A percentile compares a stretch with the other conserved stretches of the same genome.
Conservation (phyloP, 2,797 vertebrate species). For the Octomys mimax region DNA sequence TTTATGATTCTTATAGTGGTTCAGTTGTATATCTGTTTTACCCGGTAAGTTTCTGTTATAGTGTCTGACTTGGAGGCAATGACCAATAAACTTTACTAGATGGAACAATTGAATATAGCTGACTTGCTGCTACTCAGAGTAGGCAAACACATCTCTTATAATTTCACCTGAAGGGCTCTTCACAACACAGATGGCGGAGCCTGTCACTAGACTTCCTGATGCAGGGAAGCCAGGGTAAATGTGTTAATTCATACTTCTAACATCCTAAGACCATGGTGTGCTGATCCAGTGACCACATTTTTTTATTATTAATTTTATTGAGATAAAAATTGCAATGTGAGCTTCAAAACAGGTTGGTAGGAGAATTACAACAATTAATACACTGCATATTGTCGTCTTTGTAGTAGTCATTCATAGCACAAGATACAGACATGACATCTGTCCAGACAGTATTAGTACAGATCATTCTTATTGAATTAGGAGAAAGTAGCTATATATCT, state of each 20-base stretch:
- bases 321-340: too few species aligned
- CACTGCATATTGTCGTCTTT: too few species aligned
- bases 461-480: too few species aligned
- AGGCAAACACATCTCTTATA: not conserved
- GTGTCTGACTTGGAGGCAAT: not conserved
- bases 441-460: too few species aligned
- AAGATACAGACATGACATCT: too few species aligned
- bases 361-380: too few species aligned
- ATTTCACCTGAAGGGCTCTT: not conserved
- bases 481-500: too few species aligned
- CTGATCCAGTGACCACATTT: not conserved
- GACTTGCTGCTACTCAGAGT: not conserved
- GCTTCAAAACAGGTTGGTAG: too few species aligned
- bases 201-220: not conserved
- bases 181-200: not conserved
- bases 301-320: not conserved
- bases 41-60: not conserved
- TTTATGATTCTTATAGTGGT: not conserved
- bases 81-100: not conserved
- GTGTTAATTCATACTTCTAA: not conserved
- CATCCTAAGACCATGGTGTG: not conserved
- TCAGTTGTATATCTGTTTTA: not conserved
- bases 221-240: not conserved
- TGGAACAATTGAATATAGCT: not conserved
- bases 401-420: too few species aligned